Conservation (phyloP, 2,113 vertebrate species). For the Oreochromis tanganicae region DNA sequence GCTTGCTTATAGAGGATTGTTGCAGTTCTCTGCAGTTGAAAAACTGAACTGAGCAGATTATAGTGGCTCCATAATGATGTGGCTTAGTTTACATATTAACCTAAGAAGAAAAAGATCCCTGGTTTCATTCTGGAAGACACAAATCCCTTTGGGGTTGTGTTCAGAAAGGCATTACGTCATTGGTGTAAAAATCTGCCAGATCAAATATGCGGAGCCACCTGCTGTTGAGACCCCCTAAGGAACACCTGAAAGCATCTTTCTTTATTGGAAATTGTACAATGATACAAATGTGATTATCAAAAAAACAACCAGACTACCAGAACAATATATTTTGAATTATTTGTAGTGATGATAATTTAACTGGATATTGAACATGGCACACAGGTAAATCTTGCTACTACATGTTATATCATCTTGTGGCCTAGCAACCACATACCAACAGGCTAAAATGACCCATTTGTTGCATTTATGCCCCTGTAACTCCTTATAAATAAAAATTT, state of each 20-base stretch:
- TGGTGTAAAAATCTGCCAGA: background rate
- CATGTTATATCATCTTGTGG: background rate
- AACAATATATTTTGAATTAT: background rate
- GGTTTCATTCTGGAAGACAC: background rate
- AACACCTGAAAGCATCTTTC: background rate
- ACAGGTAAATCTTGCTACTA: background rate
- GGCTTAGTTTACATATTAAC: background rate
- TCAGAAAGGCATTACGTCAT: background rate
- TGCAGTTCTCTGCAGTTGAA: background rate
- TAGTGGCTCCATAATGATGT: background rate
- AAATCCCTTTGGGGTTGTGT: background rate
- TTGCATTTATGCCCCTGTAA: no score
- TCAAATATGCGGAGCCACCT: background rate
- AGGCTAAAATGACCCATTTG: no score
- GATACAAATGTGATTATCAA: background rate
- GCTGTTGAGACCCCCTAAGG: background rate
- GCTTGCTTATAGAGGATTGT: background rate
- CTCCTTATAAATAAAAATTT: no score
- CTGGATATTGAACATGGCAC: background rate
- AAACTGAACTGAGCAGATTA: background rate
- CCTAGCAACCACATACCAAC: no score
- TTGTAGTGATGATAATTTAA: background rate
- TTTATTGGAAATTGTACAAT: background rate
- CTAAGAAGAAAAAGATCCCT: background rate
- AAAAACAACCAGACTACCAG: background rate